Percentiles rank a stretch among this genome's conserved stretches.
Conservation (phyloP, 2,113 vertebrate species). For the Cheirogaleus medius region DNA sequence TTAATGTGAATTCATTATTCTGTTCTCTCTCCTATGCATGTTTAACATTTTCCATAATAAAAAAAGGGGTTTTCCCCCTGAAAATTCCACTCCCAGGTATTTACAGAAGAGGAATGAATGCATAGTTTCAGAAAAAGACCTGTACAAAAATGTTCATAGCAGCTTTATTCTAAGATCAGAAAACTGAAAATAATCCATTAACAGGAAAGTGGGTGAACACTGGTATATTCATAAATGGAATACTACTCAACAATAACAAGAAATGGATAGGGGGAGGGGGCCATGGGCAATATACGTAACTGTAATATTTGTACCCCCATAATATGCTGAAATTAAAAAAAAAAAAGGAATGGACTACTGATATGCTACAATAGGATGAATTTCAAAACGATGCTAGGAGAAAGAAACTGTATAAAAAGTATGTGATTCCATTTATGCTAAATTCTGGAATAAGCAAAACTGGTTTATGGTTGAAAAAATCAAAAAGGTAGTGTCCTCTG, state of each 20-base stretch:
- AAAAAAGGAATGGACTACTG: not conserved
- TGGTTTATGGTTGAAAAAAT: not conserved
- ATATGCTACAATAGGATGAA: not conserved
- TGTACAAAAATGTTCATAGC: not conserved
- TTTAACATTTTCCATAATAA: not conserved
- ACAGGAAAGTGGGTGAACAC: not conserved
- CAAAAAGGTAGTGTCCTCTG: not conserved
- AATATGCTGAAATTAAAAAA: too few relatives aligned
- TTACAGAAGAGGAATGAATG: not conserved
- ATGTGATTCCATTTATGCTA: not conserved
- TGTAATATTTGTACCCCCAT: too few relatives aligned
- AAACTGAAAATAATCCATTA: not conserved
- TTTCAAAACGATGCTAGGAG: not conserved
- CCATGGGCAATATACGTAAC: too few relatives aligned
- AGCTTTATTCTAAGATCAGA: conserved; percentile 21
- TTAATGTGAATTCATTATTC: not conserved
- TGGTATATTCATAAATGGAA: not conserved
- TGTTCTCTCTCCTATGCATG: not conserved
- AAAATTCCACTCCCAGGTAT: not conserved
- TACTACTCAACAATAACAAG: not conserved
- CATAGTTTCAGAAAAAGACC: not conserved
- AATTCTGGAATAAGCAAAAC: not conserved
- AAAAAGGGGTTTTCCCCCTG: not conserved
- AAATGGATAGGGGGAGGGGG: too few relatives aligned
- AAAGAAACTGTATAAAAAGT: not conserved